phyloP scores from a whole-genome alignment of 92 coral and sea anemone species.

The Phenganax stokvisi region DNA sequence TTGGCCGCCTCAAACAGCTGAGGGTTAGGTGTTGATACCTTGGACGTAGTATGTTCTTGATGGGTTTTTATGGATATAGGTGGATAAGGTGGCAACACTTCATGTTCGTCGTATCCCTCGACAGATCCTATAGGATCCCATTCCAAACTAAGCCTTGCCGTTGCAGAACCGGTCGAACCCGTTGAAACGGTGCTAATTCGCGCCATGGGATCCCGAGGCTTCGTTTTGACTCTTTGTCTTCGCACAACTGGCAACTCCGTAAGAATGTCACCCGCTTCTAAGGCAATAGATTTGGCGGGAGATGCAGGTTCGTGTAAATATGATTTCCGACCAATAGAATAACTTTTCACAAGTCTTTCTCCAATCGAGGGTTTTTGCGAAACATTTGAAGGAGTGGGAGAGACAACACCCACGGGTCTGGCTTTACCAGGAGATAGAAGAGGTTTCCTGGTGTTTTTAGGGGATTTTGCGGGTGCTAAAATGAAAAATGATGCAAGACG shows the following conservation, averaged over 20 bases:
- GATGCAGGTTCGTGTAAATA: slow-evolving; percentile 56
- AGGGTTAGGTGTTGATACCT: slow-evolving; percentile 43
- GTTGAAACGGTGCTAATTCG: slow-evolving; percentile 62
- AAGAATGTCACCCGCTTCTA: slow-evolving; percentile 82
- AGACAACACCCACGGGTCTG: slow-evolving; percentile 34
- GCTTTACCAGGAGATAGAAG: slow-evolving; percentile 65
- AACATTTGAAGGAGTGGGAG: slow-evolving; percentile 31
- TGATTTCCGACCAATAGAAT: slow-evolving; percentile 13
- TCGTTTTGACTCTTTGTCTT: slow-evolving; percentile 63
- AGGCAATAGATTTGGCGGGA: slow-evolving; percentile 36
- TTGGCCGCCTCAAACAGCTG: slow-evolving; percentile 50
- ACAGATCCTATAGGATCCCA: slow-evolving; percentile 86
- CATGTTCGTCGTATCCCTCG: slow-evolving; percentile 72
- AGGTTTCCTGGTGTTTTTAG: slow-evolving; percentile 54
- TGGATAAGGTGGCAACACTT: slow-evolving; percentile 85
- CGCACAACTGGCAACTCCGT: slow-evolving; percentile 75
- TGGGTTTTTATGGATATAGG: slow-evolving; percentile 32
- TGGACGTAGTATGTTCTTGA: slow-evolving; percentile 51
- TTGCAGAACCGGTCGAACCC: slow-evolving; percentile 49
- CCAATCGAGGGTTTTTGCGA: slow-evolving; percentile 46
- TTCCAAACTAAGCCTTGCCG: slow-evolving; percentile 70
- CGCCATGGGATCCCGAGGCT: slow-evolving; percentile 30
- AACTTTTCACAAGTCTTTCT: slow-evolving; percentile 71
- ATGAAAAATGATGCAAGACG: slow-evolving; percentile 65
- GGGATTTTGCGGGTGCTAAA: slow-evolving; percentile 62